Evolutionary conservation across 2,113 vertebrate species (phyloP).

Genomic region (Rhombomys opimus): DNA sequence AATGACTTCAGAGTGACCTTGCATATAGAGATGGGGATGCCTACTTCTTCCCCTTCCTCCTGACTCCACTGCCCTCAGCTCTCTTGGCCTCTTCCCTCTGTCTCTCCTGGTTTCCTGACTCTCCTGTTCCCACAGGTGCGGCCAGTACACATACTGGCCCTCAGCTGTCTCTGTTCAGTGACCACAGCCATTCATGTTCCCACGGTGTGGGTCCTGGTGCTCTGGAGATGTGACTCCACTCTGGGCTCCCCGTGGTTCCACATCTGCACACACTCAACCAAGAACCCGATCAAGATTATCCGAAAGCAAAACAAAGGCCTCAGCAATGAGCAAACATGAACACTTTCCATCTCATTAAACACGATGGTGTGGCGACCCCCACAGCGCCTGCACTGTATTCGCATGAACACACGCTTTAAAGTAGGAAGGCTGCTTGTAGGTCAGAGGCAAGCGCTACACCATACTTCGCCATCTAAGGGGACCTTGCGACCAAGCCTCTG

Average conservation of each 20-base stretch:
- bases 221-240: neutral
- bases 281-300: neutral
- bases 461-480: neutral
- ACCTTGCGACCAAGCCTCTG: neutral
- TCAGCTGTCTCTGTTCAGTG: neutral
- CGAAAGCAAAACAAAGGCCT: neutral
- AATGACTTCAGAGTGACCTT: neutral
- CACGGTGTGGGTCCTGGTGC: neutral
- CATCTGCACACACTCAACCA: neutral
- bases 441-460: neutral
- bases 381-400: neutral
- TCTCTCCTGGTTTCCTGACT: neutral
- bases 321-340: neutral
- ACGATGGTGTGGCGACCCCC: too few relatives aligned
- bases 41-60: too few relatives aligned
- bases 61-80: neutral
- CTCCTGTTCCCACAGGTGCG: too few relatives aligned
- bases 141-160: neutral
- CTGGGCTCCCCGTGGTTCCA: neutral
- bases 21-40: neutral
- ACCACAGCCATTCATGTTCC: neutral
- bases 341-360: neutral
- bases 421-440: neutral
- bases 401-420: neutral
- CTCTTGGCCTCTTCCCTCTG: neutral